Evolutionary conservation across 2,797 vertebrate genomes (phyloP).

Genomic region (Rousettus madagascariensis): DNA sequence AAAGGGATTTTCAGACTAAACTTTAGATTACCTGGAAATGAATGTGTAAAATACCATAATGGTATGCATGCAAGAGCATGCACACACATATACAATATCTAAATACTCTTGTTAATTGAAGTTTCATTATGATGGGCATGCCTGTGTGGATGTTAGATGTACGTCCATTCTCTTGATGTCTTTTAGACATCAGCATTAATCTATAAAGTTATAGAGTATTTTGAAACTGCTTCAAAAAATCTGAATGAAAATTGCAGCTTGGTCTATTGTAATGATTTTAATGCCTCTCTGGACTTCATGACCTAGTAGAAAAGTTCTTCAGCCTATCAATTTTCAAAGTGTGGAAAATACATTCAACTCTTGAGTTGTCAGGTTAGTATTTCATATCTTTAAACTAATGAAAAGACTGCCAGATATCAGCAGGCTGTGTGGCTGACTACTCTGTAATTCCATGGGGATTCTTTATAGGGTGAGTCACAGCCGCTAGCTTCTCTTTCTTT

Average conservation of each 20-base stretch:
- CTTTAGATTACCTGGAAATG: conserved; percentile 5
- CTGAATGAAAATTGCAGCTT: not conserved
- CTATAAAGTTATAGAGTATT: not conserved
- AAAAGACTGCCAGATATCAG: not conserved
- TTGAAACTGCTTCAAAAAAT: conserved; percentile 13
- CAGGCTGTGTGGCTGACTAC: not conserved
- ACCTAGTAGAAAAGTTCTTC: not conserved
- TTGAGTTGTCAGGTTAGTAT: conserved; percentile 23
- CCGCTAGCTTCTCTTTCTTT: not conserved
- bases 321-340: not conserved
- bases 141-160: not conserved
- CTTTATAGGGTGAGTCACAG: conserved; percentile 25
- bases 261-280: not conserved
- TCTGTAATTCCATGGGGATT: conserved; percentile 38
- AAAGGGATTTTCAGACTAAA: not conserved
- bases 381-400: not conserved
- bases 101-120: not conserved
- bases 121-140: not conserved
- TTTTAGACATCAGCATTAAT: not conserved
- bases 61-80: fast-evolving
- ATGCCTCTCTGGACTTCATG: not conserved
- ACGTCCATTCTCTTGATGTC: not conserved
- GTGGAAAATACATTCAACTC: not conserved
- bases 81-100: not conserved
- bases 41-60: not conserved